phyloP scores from a whole-genome alignment of 2,113 vertebrate genomes.

The Aptenodytes patagonicus region DNA sequence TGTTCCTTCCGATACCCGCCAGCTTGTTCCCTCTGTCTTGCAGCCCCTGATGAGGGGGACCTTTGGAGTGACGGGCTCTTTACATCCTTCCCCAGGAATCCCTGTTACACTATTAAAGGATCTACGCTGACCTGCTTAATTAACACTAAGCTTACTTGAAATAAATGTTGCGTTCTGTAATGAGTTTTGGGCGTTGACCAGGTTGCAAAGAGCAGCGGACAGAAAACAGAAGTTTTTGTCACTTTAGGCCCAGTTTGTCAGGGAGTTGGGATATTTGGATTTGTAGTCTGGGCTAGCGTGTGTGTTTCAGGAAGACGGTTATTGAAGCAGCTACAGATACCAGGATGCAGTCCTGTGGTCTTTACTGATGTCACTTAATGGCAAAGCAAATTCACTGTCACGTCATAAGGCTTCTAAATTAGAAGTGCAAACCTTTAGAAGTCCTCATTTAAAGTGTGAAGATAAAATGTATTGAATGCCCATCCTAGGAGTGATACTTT shows the following conservation, averaged over 20 bases:
- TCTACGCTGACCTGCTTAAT: background rate
- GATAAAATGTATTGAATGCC: background rate
- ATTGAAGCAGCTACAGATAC: background rate
- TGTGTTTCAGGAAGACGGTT: background rate
- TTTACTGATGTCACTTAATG: background rate
- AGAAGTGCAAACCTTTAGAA: background rate
- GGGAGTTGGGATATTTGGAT: background rate
- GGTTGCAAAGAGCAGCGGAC: background rate
- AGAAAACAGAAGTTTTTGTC: background rate
- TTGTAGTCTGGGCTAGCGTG: background rate
- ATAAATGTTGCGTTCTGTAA: background rate
- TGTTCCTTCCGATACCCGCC: background rate
- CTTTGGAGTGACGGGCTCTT: background rate
- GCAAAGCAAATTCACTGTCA: background rate
- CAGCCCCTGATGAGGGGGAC: background rate
- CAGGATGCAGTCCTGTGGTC: background rate
- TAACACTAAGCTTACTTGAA: background rate
- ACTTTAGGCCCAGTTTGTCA: background rate
- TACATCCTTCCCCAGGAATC: background rate
- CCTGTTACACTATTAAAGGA: background rate
- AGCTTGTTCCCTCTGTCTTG: background rate
- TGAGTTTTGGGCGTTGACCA: background rate
- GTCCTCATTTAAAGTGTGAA: background rate
- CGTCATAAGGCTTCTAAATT: background rate
- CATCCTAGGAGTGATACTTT: background rate